These are phyloP conservation scores for Choristoneura fumiferana DNA, from an alignment of 1,140 invertebrate species.

Conservation along the genomic window DNA sequence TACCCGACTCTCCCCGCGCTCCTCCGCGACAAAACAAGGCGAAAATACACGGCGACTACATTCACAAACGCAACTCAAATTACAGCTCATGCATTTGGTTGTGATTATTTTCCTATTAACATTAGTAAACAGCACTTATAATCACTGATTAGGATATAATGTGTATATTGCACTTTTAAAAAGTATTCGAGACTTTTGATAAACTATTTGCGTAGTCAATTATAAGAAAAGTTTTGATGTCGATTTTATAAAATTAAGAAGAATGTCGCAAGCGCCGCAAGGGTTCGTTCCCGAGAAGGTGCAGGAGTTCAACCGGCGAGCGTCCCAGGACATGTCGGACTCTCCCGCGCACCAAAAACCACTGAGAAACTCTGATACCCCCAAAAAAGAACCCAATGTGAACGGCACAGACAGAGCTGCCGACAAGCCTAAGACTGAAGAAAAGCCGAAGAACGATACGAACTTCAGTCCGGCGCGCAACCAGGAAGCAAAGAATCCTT, in stretches of 20 bases:
- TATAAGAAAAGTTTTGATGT: conserved; percentile 58
- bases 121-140: conserved; percentile 20
- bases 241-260: conserved; percentile 41
- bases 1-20: neutral
- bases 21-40: neutral
- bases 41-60: conserved; percentile 4
- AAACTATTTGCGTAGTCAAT: conserved; percentile 44
- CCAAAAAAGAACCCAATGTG: conserved; percentile 53
- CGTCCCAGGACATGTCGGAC: conserved; percentile 56
- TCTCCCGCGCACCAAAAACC: conserved; percentile 35
- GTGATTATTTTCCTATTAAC: conserved; percentile 60
- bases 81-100: conserved; percentile 59
- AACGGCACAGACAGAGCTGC: conserved; percentile 44
- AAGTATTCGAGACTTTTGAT: conserved; percentile 13
- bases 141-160: neutral
- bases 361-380: conserved; percentile 29
- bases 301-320: conserved; percentile 67
- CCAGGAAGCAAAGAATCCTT: conserved; percentile 63
- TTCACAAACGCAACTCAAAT: neutral
- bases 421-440: conserved; percentile 27
- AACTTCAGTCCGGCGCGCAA: conserved; percentile 38
- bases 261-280: conserved; percentile 70
- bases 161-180: conserved; percentile 14
- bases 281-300: conserved; percentile 72
- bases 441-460: conserved; percentile 40